Conservation (phyloP, 2,113 vertebrate species). For the Psammodynastes pulverulentus region DNA sequence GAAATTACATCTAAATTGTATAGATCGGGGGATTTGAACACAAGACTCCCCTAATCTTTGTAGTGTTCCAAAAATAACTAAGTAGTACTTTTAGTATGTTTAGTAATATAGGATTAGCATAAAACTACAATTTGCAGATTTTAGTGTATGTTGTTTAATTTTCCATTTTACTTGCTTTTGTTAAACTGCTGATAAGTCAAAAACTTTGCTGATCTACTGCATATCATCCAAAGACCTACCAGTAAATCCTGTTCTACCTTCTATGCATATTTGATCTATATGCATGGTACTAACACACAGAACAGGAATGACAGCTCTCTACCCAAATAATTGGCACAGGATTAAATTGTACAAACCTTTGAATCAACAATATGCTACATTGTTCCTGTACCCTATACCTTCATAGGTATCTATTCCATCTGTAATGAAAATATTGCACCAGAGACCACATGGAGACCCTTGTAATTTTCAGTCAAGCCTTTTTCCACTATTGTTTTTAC, state of each 20-base stretch:
- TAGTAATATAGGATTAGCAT: background rate
- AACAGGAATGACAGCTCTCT: background rate
- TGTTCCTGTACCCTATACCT: background rate
- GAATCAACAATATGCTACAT: background rate
- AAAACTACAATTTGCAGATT: background rate
- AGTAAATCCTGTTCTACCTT: background rate
- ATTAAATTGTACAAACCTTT: background rate
- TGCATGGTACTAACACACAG: background rate
- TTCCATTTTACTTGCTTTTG: background rate
- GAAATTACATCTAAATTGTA: background rate
- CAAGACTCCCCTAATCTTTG: background rate
- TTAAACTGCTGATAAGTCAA: background rate
- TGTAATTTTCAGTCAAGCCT: background rate
- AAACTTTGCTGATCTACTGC: background rate
- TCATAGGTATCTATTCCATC: background rate
- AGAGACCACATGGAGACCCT: background rate
- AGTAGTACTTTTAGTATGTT: background rate
- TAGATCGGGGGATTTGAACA: background rate
- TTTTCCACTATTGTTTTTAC: background rate
- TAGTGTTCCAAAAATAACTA: background rate
- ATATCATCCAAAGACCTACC: background rate
- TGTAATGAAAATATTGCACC: background rate
- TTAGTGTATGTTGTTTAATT: background rate
- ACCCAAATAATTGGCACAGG: background rate
- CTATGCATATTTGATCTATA: background rate